Conservation (phyloP, 2,888 invertebrate genomes). For the Amphimallon solstitiale region DNA sequence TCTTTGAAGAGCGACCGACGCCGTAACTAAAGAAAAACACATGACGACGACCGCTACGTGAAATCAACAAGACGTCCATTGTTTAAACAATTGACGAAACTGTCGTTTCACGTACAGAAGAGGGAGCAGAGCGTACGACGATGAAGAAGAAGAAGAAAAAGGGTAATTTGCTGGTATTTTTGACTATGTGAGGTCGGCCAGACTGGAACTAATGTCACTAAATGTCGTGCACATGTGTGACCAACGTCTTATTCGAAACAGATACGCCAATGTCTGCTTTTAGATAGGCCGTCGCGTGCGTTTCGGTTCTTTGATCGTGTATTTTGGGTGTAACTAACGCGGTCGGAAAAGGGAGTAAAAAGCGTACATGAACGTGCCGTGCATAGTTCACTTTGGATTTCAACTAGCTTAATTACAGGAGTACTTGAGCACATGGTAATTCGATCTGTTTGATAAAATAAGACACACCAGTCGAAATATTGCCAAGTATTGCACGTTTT, state of each 20-base stretch:
- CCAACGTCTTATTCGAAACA: constrained; percentile 49
- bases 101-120: background rate
- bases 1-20: constrained; percentile 56
- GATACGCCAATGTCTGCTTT: constrained; percentile 48
- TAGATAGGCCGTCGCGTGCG: constrained; percentile 38
- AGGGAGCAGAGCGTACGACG: no score
- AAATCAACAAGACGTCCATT: constrained; percentile 53
- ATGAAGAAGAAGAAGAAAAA: constrained; percentile 35
- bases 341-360: constrained; percentile 18
- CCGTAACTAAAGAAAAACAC: constrained; percentile 61
- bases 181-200: constrained; percentile 53
- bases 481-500: no score
- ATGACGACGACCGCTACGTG: constrained; percentile 57
- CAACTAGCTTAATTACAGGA: constrained; percentile 30
- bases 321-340: constrained; percentile 22
- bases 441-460: constrained; percentile 18
- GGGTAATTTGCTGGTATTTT: constrained; percentile 57
- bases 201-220: constrained; percentile 53
- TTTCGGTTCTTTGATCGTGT: constrained; percentile 40
- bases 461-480: no score
- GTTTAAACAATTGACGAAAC: constrained; percentile 57
- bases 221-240: constrained; percentile 51
- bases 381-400: constrained; percentile 21
- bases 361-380: constrained; percentile 19
- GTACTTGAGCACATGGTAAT: constrained; percentile 11